Evolutionary conservation across 2,888 invertebrate genomes (phyloP).

Genomic region (Heteropelma amictum): DNA sequence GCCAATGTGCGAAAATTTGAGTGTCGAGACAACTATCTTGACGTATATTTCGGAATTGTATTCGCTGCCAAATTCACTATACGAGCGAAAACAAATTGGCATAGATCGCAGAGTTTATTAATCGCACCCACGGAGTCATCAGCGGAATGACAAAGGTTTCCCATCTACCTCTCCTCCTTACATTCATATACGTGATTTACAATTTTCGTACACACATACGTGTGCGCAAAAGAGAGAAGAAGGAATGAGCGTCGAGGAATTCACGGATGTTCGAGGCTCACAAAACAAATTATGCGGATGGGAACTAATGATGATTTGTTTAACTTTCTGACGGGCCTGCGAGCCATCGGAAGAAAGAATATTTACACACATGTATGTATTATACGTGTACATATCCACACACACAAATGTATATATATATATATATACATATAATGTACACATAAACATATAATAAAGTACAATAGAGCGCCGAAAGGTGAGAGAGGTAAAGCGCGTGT

Average conservation of each 20-base stretch:
- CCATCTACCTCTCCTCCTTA: too few species aligned
- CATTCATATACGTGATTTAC: too few species aligned
- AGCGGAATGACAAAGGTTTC: too few species aligned
- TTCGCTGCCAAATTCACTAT: too few species aligned
- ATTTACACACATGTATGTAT: background rate
- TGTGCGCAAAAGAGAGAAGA: slow-evolving; percentile 13
- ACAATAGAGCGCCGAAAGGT: slow-evolving; percentile 41
- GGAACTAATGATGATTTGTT: slow-evolving; percentile 64
- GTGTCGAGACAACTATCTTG: too few species aligned
- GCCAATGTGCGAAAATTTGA: too few species aligned
- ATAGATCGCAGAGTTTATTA: too few species aligned
- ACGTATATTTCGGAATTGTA: too few species aligned
- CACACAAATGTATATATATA: background rate
- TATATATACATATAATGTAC: too few species aligned
- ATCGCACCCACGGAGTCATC: too few species aligned
- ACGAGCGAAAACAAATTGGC: too few species aligned
- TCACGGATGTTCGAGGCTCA: slow-evolving; percentile 57
- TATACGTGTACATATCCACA: background rate
- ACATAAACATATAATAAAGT: slow-evolving; percentile 19
- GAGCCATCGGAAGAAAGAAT: slow-evolving; percentile 38
- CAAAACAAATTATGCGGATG: slow-evolving; percentile 62
- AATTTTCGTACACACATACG: background rate
- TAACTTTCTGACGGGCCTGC: slow-evolving; percentile 60
- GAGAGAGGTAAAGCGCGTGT: slow-evolving; percentile 19
- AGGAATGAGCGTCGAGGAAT: slow-evolving; percentile 28